Evolutionary conservation across 2,888 invertebrate species (phyloP), one percentile per base, ranked within the genome.

Genomic region (Caenorhabditis virilis): DNA sequence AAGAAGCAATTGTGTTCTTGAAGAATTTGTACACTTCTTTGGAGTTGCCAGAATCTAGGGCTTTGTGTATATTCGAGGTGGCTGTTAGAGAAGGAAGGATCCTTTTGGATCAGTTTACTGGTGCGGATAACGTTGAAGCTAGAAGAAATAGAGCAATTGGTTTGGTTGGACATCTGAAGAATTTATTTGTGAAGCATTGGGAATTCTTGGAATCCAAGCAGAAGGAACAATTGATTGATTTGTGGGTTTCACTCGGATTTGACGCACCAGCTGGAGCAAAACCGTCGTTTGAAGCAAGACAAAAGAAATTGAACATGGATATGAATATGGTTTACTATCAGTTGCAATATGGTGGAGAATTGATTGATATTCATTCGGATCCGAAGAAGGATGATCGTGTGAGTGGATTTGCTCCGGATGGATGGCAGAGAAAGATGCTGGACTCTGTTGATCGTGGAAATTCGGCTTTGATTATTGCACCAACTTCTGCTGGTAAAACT

Each of bases 401-500:
- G 39, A 78, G 76, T 62, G 81, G n/a, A 54, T 84, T 84, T 66
- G 70, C 75, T 51, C 84, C 84, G 5, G 84, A 84, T 74, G 80
- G 76, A 13, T 84, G 84, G 84, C 84, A 84, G 57, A 67, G 78
- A 35, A 62, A 78, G 39, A 82, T 84, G 76, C 72, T 84, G 36
- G 80, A 84, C 53, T 80, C 78, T 11, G 81, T 84, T n/a, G 84
- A 84, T 53, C 72, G 78, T 57, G 77, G 78, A 43, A 77, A 84
- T 46, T 84, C 84, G 9, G 84, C 84, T 11, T 65, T 84, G 20
- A 83, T 84, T 56, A 79, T 84, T 20, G 84, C 84, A 2, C 84
- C 84, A 1, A 84, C 84, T 0, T 84, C 84, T 13, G 84, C 84
- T 49, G 84, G 84, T 62, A 84, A 84, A 69, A 84, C 84, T 6